Conservation (phyloP, 2,888 invertebrate species). For the Parascotia fuliginaria region DNA sequence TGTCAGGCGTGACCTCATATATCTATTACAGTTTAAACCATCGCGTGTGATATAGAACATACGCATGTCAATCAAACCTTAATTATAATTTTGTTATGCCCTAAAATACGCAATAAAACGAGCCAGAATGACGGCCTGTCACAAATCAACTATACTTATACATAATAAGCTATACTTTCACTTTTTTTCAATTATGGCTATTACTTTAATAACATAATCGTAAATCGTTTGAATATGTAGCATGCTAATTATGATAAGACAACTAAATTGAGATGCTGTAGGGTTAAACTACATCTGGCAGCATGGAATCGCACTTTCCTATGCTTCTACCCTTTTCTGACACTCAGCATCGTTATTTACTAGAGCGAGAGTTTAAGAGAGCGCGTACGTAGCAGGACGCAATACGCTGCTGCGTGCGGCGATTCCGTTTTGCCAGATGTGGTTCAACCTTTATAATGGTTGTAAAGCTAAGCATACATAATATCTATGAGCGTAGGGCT, state of each 20-base stretch:
- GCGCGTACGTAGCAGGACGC: too few relatives aligned
- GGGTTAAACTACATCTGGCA: too few relatives aligned
- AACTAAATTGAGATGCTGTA: conserved; percentile 49
- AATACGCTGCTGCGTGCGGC: too few relatives aligned
- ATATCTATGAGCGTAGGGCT: too few relatives aligned
- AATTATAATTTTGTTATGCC: conserved; percentile 27
- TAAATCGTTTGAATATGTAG: conserved; percentile 53
- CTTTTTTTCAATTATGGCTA: conserved; percentile 54
- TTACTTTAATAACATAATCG: conserved; percentile 56
- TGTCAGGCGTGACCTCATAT: too few relatives aligned
- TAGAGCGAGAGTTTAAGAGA: too few relatives aligned
- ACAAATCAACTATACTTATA: conserved; percentile 52
- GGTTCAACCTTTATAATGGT: conserved; percentile 29
- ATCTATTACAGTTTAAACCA: background rate
- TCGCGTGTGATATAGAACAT: conserved; percentile 1
- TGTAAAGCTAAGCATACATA: background rate
- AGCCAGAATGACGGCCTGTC: conserved; percentile 35
- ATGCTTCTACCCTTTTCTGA: too few relatives aligned
- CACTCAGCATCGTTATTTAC: too few relatives aligned
- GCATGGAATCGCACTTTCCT: too few relatives aligned
- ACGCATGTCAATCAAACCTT: conserved; percentile 2
- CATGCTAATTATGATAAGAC: conserved; percentile 58
- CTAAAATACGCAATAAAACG: conserved; percentile 32
- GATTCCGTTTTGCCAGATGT: too few relatives aligned
- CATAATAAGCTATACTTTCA: conserved; percentile 44